Evolutionary conservation across 1,140 invertebrate genomes (phyloP), one percentile per base, ranked within the genome.

Genomic region (Trachymyrmex cornetzi): DNA sequence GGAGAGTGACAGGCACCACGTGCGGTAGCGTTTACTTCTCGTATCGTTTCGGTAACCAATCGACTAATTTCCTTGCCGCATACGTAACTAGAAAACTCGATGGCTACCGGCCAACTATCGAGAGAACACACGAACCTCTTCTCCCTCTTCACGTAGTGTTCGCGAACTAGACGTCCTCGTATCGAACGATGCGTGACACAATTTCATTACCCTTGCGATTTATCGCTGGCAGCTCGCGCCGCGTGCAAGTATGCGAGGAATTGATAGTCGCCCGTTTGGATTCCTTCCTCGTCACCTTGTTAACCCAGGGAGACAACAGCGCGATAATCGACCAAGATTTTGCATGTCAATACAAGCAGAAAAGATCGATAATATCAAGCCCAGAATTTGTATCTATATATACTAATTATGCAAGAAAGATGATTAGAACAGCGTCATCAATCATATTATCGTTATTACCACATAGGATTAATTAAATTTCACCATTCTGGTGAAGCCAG

Each of bases 191-290:
- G 44, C 80, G 67, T 74, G 80, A 84, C 80, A 72, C 69, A 84
- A 84, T 84, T 84, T 75, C 38, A 84, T 75, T 84, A 61, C 55
- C 14, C 44, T 34, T 48, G 27, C 69, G 67, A 74, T 82, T 53
- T 34, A 61, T 57, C 77, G 63, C 19, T 38, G 44, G 44, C 44
- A 34, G 30, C 30, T 14, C 67, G 80, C 30, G 55, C 79, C 66
- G 22, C 80, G 80, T 74, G 80, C 66, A 72, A 82, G 53, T 50
- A 72, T 82, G 79, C 66, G 66, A 71, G 50, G 77, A 81, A 55
- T 81, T 22, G 57, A 57, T 24, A 7, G 19, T 55, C 57, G 30
- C 0, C 19, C 53, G 53, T 82, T 72, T 9, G 19, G 63, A 74
- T 84, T 84, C 44, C 14, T 74, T 74, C 5, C 67, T 48, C 67